These are phyloP conservation scores for Caenorhabditis doughertyi DNA, from an alignment of 2,888 invertebrate genomes.

Conservation along the genomic window DNA sequence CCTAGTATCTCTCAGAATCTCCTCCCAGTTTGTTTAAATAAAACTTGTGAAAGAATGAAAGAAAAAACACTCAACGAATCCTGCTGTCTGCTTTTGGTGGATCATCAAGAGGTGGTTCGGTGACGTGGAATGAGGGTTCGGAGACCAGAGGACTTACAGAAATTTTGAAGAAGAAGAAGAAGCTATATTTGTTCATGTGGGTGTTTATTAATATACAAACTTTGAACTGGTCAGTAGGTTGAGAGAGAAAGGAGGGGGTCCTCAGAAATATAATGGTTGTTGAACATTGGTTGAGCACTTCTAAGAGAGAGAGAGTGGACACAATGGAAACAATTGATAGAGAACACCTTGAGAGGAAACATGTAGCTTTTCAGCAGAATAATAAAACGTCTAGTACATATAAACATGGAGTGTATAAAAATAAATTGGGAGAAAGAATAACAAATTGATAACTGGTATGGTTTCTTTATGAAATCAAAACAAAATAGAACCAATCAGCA, in stretches of 20 bases:
- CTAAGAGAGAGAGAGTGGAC: background rate
- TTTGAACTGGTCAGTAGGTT: slow-evolving; percentile 24
- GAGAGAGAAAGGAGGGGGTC: background rate
- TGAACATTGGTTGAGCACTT: slow-evolving; percentile 21
- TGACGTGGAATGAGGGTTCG: slow-evolving; percentile 53
- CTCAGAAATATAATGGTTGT: slow-evolving; percentile 4
- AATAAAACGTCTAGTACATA: too few species aligned
- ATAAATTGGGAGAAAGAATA: too few species aligned
- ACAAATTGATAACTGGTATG: too few species aligned
- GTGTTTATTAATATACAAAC: slow-evolving; percentile 21
- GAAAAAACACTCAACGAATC: slow-evolving; percentile 37
- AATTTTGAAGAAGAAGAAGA: background rate
- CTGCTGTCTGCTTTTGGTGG: slow-evolving; percentile 8
- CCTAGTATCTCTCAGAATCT: background rate
- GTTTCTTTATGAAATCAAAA: background rate
- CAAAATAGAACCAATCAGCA: background rate
- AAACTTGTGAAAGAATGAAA: too few species aligned
- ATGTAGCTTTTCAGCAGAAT: too few species aligned
- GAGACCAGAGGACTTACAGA: slow-evolving; percentile 26
- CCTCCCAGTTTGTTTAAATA: slow-evolving; percentile 54
- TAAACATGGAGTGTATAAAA: too few species aligned
- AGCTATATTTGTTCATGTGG: slow-evolving; percentile 9
- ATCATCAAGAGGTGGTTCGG: slow-evolving; percentile 45
- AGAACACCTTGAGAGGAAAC: background rate
- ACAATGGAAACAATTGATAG: background rate